Conservation (phyloP, 2,888 invertebrate species). For the Allacma fusca region DNA sequence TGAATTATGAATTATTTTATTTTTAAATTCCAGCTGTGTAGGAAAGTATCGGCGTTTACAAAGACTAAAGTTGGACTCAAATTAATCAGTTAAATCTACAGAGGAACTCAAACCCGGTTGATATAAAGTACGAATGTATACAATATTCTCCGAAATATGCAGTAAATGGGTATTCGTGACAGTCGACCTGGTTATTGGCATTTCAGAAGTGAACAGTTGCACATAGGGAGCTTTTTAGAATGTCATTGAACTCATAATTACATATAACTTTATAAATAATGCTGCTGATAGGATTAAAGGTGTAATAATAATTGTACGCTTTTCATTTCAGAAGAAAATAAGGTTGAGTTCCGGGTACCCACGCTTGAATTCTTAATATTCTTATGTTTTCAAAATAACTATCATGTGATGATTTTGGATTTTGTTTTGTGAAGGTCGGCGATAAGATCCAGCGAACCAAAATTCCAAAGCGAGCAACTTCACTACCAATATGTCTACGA, state of each 20-base stretch:
- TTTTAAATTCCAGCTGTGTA: slow-evolving; percentile 2
- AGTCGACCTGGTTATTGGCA: slow-evolving; percentile 24
- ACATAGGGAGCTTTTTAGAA: slow-evolving; percentile 11
- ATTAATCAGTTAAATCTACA: slow-evolving; percentile 52
- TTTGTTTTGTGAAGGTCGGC: slow-evolving; percentile 14
- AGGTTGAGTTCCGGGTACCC: slow-evolving; percentile 46
- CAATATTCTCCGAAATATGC: slow-evolving; percentile 46
- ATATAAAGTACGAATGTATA: slow-evolving; percentile 49
- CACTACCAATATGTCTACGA: slow-evolving; percentile 49
- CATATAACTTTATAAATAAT: no score
- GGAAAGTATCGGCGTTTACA: slow-evolving; percentile 22
- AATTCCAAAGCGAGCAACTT: slow-evolving; percentile 43
- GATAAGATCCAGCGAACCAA: slow-evolving; percentile 21
- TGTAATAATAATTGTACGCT: no score
- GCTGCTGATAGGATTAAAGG: no score
- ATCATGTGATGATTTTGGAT: no score
- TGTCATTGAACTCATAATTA: no score
- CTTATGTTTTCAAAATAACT: slow-evolving; percentile 52
- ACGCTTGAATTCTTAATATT: slow-evolving; percentile 51
- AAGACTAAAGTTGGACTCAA: slow-evolving; percentile 50
- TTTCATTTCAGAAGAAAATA: slow-evolving; percentile 8
- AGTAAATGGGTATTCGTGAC: slow-evolving; percentile 8
- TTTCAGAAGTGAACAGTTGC: slow-evolving; percentile 26
- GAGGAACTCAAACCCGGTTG: slow-evolving; percentile 36
- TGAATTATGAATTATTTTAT: not conserved